Percentiles rank a stretch among this genome's conserved stretches.
Conservation (phyloP, 2,113 vertebrate species). For the Ailuropoda melanoleuca region DNA sequence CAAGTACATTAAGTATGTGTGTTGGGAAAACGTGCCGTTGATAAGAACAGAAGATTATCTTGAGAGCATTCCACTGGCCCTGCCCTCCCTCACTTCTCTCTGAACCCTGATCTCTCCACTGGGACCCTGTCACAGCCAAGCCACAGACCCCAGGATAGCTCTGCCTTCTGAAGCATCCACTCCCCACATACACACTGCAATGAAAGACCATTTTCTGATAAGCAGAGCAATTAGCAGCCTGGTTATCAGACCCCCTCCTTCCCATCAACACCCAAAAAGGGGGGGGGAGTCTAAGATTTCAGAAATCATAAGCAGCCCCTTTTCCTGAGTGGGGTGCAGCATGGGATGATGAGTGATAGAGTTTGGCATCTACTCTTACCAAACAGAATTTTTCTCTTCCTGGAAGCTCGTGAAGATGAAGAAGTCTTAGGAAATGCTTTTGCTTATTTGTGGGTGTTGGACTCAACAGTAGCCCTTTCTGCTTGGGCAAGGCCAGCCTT, state of each 20-base stretch:
- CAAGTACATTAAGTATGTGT: neutral
- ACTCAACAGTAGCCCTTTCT: neutral
- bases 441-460: neutral
- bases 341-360: neutral
- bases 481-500: too few species aligned
- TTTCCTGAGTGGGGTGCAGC: neutral
- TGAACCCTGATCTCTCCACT: conserved; percentile 44
- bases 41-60: conserved; percentile 50
- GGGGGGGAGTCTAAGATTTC: neutral
- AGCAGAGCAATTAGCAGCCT: neutral
- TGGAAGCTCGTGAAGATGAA: neutral
- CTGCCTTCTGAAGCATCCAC: neutral
- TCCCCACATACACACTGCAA: neutral
- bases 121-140: neutral
- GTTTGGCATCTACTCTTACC: neutral
- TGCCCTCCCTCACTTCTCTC: neutral
- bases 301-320: neutral
- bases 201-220: conserved; percentile 44
- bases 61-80: neutral
- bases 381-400: neutral
- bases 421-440: neutral
- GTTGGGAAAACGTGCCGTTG: neutral
- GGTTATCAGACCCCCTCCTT: neutral
- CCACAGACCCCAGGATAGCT: neutral
- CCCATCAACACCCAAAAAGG: neutral